Conservation (phyloP, 2,797 vertebrate genomes). For the Propithecus deckenii region DNA sequence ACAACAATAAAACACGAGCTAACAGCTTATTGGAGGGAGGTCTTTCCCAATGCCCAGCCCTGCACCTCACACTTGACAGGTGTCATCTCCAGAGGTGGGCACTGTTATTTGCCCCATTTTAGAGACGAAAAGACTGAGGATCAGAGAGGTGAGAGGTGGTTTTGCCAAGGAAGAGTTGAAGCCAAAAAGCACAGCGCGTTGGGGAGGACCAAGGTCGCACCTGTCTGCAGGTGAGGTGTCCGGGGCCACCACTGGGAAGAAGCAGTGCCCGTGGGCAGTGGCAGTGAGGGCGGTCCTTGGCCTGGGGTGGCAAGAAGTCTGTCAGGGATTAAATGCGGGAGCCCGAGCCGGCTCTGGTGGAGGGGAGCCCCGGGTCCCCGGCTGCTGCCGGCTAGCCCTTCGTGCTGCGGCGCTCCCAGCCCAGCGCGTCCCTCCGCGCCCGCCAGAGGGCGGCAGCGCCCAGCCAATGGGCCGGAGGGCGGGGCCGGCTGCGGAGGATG, state of each 20-base stretch:
- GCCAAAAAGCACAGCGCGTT: background rate
- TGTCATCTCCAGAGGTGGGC: background rate
- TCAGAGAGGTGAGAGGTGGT: background rate
- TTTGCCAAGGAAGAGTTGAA: background rate
- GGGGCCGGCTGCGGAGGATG: conserved; percentile 46
- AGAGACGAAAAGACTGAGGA: background rate
- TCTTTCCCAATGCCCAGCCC: background rate
- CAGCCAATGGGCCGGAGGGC: conserved; percentile 58
- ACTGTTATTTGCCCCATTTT: background rate
- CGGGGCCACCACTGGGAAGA: background rate
- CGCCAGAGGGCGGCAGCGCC: conserved; percentile 72
- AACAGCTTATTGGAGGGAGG: background rate
- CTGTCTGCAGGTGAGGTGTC: conserved; percentile 41
- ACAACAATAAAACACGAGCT: background rate
- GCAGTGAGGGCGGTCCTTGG: background rate
- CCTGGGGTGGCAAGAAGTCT: background rate
- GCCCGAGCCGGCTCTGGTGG: rapidly evolving
- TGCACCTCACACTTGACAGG: background rate
- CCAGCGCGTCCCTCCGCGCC: background rate
- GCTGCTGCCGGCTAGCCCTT: background rate
- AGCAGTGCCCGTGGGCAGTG: background rate
- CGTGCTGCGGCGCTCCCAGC: background rate
- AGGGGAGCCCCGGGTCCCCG: background rate
- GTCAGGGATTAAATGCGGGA: background rate
- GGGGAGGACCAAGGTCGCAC: background rate